Evolutionary conservation across 2,797 vertebrate genomes (phyloP), one percentile per base, ranked within the genome.

Genomic region (Martes flavigula): DNA sequence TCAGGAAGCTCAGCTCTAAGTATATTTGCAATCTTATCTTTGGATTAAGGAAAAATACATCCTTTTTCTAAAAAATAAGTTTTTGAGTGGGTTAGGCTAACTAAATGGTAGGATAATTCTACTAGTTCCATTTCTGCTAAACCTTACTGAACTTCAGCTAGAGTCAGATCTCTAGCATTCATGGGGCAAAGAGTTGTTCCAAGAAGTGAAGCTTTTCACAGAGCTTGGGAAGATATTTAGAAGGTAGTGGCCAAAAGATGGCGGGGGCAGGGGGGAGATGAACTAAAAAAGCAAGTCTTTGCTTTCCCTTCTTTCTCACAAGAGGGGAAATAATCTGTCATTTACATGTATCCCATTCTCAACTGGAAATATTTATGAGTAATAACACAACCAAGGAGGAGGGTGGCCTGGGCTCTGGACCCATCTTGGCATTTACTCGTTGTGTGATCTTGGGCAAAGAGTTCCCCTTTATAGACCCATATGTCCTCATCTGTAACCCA

Each of bases 11-110:
- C 62, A 51, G 64, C 27, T 96, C 27, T 93, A 92, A 86, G 48
- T 46, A 60, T 60, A 91, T 92, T 88, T 97, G 90, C 96, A 95
- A 96, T n/a, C 27, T 91, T 93, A 92, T 90, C 84, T 94, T 92
- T 90, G 88, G 83, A 89, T 56, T 92, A 90, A 70, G 86, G 79
- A 93, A 96, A 94, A 98, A 87, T 20, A 13, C 0, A 92, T 23
- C 15, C 30, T 10, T 91, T 87, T 91, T 46, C 32, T 48, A 89
- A 94, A 95, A 68, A 77, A 87, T 20, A 79, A 1, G 21, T 54
- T 90, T 91, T 62, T 84, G 62, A 87, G 66, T 23, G 25, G 72
- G 73, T n/a, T 62, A 78, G 68, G 54, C 32, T 87, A 46, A 93
- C 72, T 62, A 54, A 64, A n/a, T 9, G 35, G 77, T 21, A 72